These are phyloP conservation scores for Nomada flava DNA, from an alignment of 2,888 invertebrate genomes.

Conservation along the genomic window DNA sequence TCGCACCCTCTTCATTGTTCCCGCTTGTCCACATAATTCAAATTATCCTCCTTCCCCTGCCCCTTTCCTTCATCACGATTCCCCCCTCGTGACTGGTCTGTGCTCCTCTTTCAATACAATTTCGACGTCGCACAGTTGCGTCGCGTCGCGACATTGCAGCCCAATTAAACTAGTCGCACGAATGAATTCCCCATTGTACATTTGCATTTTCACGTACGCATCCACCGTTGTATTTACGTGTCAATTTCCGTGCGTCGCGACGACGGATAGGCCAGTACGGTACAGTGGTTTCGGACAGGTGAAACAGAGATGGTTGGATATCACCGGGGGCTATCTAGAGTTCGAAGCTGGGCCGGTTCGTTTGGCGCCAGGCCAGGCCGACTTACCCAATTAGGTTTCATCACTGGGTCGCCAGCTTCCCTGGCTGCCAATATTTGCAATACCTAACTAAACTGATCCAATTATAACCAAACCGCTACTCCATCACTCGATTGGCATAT, in stretches of 20 bases:
- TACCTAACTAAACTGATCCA: constrained; percentile 80
- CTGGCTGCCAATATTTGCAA: constrained; percentile 83
- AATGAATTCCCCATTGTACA: constrained; percentile 67
- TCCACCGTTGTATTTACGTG: constrained; percentile 68
- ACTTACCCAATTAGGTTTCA: constrained; percentile 84
- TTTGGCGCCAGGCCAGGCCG: constrained; percentile 81
- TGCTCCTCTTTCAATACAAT: constrained; percentile 56
- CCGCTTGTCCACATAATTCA: constrained; percentile 34
- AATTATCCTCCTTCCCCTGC: constrained; percentile 24
- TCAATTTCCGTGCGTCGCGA: constrained; percentile 65
- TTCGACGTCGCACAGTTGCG: constrained; percentile 51
- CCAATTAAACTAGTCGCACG: constrained; percentile 68
- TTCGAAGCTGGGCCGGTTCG: constrained; percentile 71
- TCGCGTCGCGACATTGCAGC: constrained; percentile 59
- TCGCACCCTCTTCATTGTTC: not conserved
- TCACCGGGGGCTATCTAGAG: constrained; percentile 65
- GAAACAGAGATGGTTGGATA: constrained; percentile 6
- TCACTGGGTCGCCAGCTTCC: constrained; percentile 81
- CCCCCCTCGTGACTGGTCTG: constrained; percentile 25
- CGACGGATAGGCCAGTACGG: not conserved
- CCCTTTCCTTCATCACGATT: constrained; percentile 17
- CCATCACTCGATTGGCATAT: constrained; percentile 75
- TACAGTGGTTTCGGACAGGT: not conserved
- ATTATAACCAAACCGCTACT: constrained; percentile 78
- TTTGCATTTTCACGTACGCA: constrained; percentile 63